Evolutionary conservation across 2,888 invertebrate genomes (phyloP).

Genomic region (Merodon equestris): DNA sequence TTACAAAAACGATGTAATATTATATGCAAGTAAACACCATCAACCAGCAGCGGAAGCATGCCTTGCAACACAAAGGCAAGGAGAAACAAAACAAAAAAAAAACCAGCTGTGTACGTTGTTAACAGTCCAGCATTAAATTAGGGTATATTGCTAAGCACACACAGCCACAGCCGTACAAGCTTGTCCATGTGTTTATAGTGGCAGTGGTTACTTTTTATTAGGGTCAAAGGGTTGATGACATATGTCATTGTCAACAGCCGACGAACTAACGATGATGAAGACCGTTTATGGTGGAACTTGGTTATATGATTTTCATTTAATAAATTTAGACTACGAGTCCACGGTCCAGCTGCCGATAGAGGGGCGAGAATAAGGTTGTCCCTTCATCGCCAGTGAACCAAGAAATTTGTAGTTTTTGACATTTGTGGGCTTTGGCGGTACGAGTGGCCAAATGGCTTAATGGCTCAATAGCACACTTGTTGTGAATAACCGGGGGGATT

Average conservation of each 20-base stretch:
- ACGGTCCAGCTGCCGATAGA: no score
- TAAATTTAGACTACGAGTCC: slow-evolving; percentile 29
- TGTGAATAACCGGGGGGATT: slow-evolving; percentile 11
- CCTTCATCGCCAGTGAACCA: background rate
- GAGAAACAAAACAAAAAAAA: background rate
- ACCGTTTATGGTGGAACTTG: slow-evolving; percentile 39
- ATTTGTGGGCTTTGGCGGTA: slow-evolving; percentile 18
- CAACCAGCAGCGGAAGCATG: slow-evolving; percentile 13
- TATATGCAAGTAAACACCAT: slow-evolving; percentile 52
- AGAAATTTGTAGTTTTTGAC: slow-evolving; percentile 29
- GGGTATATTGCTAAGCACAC: slow-evolving; percentile 1
- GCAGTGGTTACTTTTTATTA: slow-evolving; percentile 50
- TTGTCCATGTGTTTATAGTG: no score
- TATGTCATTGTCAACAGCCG: slow-evolving; percentile 66
- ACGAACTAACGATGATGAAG: slow-evolving; percentile 56
- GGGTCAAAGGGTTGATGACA: slow-evolving; percentile 64
- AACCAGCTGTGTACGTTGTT: slow-evolving; percentile 34
- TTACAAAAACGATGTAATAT: slow-evolving; percentile 30
- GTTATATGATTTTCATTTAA: slow-evolving; percentile 56
- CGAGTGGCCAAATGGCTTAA: slow-evolving; percentile 2
- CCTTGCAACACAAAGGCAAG: no score
- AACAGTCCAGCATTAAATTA: slow-evolving; percentile 48
- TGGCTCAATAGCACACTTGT: slow-evolving; percentile 10
- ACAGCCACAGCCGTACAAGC: no score
- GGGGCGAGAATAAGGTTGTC: background rate